A percentile compares a stretch with the other conserved stretches of the same genome.
Evolutionary conservation across 2,113 vertebrate species (phyloP).

Genomic region (Lamprologus tigripictilis): DNA sequence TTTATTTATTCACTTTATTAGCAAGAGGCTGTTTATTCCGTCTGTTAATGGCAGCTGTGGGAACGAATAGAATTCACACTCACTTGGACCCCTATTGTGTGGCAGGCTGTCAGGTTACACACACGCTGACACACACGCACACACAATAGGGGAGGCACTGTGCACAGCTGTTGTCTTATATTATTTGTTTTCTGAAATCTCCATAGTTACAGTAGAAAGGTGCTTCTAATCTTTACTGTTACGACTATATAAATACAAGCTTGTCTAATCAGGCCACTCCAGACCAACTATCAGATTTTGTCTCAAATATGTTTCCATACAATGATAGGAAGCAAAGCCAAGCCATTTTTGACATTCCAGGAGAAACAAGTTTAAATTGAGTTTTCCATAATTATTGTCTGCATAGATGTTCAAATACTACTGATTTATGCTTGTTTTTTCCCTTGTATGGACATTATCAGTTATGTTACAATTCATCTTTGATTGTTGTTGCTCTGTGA

Average conservation of each 20-base stretch:
- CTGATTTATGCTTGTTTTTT: neutral
- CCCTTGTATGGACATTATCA: neutral
- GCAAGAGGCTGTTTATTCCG: slow-evolving; percentile 49
- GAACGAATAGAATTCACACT: slow-evolving; percentile 53
- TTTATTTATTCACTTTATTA: slow-evolving; percentile 70
- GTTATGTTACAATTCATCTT: neutral
- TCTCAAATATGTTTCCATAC: neutral
- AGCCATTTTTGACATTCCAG: neutral
- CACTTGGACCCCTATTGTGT: slow-evolving; percentile 53
- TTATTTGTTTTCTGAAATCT: slow-evolving; percentile 14
- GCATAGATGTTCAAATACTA: neutral
- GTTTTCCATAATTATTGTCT: neutral
- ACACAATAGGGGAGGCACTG: neutral
- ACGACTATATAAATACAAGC: neutral
- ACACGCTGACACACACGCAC: neutral
- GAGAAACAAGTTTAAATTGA: neutral
- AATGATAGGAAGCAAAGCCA: neutral
- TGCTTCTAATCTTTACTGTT: neutral
- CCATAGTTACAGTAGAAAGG: neutral
- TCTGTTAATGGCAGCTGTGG: slow-evolving; percentile 65
- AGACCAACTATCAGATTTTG: neutral
- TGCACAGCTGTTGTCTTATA: slow-evolving; percentile 30
- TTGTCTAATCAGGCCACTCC: neutral
- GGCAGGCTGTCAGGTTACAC: slow-evolving; percentile 50
- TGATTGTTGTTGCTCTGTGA: neutral